These are phyloP conservation scores for Acrossocheilus wenchowensis DNA, from an alignment of 2,797 vertebrate genomes.

Conservation along the genomic window DNA sequence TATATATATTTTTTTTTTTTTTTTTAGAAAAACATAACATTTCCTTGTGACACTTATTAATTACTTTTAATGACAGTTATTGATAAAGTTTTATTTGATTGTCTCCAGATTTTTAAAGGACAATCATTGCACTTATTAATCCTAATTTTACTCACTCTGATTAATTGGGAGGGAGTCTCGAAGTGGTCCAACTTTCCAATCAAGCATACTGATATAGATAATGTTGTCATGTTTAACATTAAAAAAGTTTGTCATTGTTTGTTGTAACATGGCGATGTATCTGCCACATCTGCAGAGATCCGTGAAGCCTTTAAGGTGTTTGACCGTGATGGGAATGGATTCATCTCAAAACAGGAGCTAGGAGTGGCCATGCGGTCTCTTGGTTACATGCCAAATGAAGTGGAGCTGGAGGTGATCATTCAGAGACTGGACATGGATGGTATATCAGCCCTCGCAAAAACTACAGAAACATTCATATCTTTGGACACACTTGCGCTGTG, in stretches of 20 bases:
- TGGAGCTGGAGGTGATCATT: conserved; percentile 98
- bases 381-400: conserved; percentile 99
- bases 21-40: neutral
- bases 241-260: neutral
- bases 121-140: neutral
- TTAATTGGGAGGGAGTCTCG: neutral
- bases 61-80: neutral
- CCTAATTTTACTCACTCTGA: neutral
- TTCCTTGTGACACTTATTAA: neutral
- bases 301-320: conserved; percentile 99
- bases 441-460: conserved; percentile 59
- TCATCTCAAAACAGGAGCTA: conserved; percentile 99
- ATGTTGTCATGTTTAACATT: neutral
- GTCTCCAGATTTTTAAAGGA: conserved; percentile 7
- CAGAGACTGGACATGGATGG: conserved; percentile 97
- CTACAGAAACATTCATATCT: neutral
- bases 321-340: conserved; percentile 96
- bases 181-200: neutral
- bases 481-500: neutral
- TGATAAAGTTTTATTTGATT: neutral
- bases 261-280: conserved; percentile 24
- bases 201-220: neutral
- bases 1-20: too few relatives aligned
- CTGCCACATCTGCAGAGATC: conserved; percentile 82
- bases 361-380: conserved; percentile 97